Conservation (phyloP, 2,888 invertebrate species). For the Apodemia mormo region DNA sequence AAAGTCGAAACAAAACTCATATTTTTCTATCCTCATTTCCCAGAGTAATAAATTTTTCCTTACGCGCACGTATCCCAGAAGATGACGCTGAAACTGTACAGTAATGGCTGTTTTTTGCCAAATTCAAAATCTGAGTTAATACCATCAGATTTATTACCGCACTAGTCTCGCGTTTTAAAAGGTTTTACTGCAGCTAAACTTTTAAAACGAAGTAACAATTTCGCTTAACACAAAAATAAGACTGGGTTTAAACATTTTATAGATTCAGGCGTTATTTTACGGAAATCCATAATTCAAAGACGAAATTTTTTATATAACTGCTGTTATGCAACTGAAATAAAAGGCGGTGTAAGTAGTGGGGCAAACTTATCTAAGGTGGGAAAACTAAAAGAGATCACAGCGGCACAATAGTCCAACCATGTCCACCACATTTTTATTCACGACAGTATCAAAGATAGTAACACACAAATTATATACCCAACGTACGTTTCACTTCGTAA, state of each 20-base stretch:
- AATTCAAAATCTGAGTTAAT: conserved; percentile 34
- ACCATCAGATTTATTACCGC: conserved; percentile 33
- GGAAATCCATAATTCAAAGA: no score
- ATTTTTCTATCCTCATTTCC: conserved; percentile 25
- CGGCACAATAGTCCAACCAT: no score
- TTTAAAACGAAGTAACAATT: conserved; percentile 5
- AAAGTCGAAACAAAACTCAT: not conserved
- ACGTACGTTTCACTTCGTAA: no score
- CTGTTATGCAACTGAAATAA: no score
- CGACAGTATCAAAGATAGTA: no score
- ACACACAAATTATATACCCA: no score
- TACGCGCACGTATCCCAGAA: conserved; percentile 25
- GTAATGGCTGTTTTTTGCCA: conserved; percentile 38
- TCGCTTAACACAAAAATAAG: conserved; percentile 5
- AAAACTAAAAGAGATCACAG: no score
- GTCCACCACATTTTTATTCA: no score
- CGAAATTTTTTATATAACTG: no score
- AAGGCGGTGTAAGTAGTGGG: no score
- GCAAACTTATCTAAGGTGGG: no score
- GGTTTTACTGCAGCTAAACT: conserved; percentile 19
- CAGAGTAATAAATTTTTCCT: conserved; percentile 29
- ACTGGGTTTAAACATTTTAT: not conserved
- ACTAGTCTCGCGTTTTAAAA: conserved; percentile 20
- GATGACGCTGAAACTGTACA: conserved; percentile 30
- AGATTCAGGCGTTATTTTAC: no score